Evolutionary conservation across 2,888 invertebrate genomes (phyloP).

Genomic region (Clivina fossor): DNA sequence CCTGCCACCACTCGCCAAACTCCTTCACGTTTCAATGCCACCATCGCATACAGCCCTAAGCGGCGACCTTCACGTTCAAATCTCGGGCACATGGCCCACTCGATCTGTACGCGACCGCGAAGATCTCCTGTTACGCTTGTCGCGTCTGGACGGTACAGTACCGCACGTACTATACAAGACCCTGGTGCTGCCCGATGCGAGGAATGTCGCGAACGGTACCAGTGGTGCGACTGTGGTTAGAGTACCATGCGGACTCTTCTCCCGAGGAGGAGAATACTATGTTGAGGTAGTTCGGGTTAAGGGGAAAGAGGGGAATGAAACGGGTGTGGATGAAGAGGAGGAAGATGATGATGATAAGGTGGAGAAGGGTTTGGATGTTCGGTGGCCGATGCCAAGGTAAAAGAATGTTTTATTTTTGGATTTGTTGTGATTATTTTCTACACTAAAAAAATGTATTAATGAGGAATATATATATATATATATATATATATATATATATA

Average conservation of each 20-base stretch:
- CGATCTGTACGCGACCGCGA: slow-evolving; percentile 13
- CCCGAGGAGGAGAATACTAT: slow-evolving; percentile 68
- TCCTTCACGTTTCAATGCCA: slow-evolving; percentile 55
- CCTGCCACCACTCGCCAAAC: slow-evolving; percentile 10
- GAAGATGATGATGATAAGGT: slow-evolving; percentile 39
- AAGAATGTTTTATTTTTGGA: too few species aligned
- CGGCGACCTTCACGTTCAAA: slow-evolving; percentile 74
- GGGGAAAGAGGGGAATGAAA: slow-evolving; percentile 36
- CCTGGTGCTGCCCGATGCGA: slow-evolving; percentile 50
- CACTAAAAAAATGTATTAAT: too few species aligned
- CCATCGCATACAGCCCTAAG: slow-evolving; percentile 75
- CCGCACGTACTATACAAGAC: slow-evolving; percentile 49
- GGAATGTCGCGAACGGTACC: slow-evolving; percentile 49
- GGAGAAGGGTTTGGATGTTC: slow-evolving; percentile 66
- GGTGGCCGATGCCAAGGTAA: slow-evolving; percentile 73
- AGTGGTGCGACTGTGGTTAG: slow-evolving; percentile 54
- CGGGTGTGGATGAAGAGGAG: slow-evolving; percentile 10
- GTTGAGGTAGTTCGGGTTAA: slow-evolving; percentile 53
- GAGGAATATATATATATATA: too few species aligned
- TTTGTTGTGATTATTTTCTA: too few species aligned
- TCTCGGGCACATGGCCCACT: slow-evolving; percentile 52
- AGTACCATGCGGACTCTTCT: slow-evolving; percentile 72
- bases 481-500: too few species aligned
- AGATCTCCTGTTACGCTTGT: slow-evolving; percentile 50
- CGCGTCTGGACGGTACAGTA: slow-evolving; percentile 53